phyloP scores from a whole-genome alignment of 2,113 vertebrate genomes.

The Pica pica region DNA sequence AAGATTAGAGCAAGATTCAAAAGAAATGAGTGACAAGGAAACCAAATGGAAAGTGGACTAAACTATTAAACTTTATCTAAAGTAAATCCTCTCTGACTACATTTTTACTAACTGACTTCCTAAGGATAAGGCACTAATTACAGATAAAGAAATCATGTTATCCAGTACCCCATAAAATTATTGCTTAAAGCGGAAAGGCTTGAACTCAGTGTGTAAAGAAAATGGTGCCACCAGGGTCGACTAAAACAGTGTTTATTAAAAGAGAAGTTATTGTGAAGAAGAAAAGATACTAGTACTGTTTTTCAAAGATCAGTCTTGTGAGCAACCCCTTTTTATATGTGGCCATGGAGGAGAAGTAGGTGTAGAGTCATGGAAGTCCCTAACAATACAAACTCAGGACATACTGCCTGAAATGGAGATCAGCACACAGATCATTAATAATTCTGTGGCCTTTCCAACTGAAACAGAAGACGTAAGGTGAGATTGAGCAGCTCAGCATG shows the following conservation, averaged over 20 bases:
- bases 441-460: background rate
- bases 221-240: background rate
- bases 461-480: background rate
- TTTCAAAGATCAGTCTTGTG: background rate
- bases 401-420: accelerated
- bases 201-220: background rate
- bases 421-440: background rate
- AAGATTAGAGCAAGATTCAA: background rate
- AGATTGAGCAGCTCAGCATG: background rate
- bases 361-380: background rate
- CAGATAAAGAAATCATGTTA: background rate
- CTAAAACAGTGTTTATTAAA: background rate
- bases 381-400: background rate
- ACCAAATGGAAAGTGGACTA: background rate
- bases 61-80: background rate
- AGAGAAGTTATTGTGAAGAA: background rate
- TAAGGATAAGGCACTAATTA: background rate
- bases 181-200: background rate
- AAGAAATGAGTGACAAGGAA: background rate
- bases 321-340: background rate
- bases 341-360: background rate
- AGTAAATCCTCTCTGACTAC: background rate
- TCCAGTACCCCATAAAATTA: background rate
- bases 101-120: background rate
- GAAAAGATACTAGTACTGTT: background rate